Base-by-base conservation (phyloP, 1,140 invertebrate species). In the Globodera ellingtonae region DNA sequence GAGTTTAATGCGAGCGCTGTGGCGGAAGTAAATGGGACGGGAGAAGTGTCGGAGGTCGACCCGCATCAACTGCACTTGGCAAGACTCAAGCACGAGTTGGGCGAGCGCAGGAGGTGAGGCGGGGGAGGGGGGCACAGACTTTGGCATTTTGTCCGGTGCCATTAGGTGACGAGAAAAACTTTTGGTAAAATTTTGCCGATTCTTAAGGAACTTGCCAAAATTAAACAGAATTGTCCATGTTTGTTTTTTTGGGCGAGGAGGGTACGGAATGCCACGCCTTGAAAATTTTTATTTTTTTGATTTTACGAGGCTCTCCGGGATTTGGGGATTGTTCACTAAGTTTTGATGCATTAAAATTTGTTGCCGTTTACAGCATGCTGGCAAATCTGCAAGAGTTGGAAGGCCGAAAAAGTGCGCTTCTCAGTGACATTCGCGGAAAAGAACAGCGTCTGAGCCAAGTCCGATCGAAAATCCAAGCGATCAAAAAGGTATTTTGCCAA, bases 401-500 rank as follows among this genome's bases (percentile, higher is more conserved):
- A 82, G 81, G 81, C 0, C 81, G 81, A n/a, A 82, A 83, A 71
- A 82, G 81, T 59, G 81, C 73, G 21, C 69, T 82, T 10, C 47
- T 82, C 35, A 82, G 81, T 71, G 79, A 82, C 65, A 82, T 83
- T 24, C 59, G 79, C 69, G 79, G 81, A 8, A 81, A 81, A 21
- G 81, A 82, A 46, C 75, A 74, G 70, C 81, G 81, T n/a, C 72
- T 82, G 35, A 65, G 44, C 4, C 81, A 82, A 56, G 75, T 83
- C 35, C 35, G 47, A 0, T 81, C 81, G 52, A 70, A 67, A 56
- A 81, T 81, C 10, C 18, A 6, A 1, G 56, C 79, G 8, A 70
- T 81, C 13, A 81, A 81, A 73, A 73, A 81, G 79, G 79, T 80
- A 21, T 5, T 24, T 65, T 71, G n/a, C 35, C 35, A 35, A 35